Evolutionary conservation across 2,113 vertebrate species (phyloP).

Genomic region (Telmatochromis brichardi): DNA sequence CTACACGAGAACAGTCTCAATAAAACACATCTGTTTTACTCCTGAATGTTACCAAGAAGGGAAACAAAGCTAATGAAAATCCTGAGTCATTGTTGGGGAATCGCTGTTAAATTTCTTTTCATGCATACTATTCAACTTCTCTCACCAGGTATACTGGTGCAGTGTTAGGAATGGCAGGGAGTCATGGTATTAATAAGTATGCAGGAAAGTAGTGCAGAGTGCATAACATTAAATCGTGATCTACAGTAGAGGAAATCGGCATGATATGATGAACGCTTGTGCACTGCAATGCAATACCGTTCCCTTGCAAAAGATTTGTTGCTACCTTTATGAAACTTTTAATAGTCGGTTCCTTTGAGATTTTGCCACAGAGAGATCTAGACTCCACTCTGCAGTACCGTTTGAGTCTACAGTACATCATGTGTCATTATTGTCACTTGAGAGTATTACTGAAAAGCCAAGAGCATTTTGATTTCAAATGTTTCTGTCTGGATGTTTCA

Average conservation of each 20-base stretch:
- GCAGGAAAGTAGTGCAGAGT: neutral
- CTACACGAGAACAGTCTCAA: neutral
- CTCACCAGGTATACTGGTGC: neutral
- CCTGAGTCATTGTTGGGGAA: neutral
- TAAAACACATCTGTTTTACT: neutral
- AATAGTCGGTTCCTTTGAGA: neutral
- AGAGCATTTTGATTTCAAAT: neutral
- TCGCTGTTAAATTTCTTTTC: neutral
- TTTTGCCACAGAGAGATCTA: neutral
- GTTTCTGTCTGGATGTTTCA: neutral
- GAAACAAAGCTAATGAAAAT: neutral
- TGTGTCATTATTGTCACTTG: neutral
- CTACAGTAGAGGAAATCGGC: neutral
- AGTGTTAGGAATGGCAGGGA: neutral
- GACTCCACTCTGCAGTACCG: neutral
- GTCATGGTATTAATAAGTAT: neutral
- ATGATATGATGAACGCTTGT: neutral
- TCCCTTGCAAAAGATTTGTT: neutral
- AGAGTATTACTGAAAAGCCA: neutral
- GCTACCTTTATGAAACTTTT: neutral
- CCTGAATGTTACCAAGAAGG: neutral
- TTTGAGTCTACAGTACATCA: neutral
- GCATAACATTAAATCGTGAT: neutral
- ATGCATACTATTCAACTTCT: constrained; percentile 5
- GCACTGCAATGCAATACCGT: neutral